Conservation (phyloP, 2,113 vertebrate species). For the Meriones unguiculatus region DNA sequence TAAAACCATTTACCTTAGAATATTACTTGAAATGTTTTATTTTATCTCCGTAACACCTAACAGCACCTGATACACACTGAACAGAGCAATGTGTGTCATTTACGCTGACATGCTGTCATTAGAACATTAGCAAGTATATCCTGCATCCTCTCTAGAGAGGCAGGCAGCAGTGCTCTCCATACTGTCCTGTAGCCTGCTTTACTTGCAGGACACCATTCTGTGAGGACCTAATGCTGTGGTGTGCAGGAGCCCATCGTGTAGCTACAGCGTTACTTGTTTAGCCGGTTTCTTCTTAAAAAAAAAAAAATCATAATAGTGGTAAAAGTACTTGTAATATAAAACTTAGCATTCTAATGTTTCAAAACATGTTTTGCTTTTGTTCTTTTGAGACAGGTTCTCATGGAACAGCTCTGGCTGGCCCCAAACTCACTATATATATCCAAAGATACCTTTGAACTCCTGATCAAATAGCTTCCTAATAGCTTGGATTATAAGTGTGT, state of each 20-base stretch:
- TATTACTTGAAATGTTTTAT: not conserved
- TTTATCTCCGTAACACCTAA: not conserved
- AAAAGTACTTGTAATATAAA: not conserved
- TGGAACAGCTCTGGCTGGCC: no score
- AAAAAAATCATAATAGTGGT: not conserved
- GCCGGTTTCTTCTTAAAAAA: not conserved
- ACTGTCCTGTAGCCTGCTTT: not conserved
- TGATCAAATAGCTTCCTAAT: no score
- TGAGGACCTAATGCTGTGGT: not conserved
- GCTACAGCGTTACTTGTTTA: not conserved
- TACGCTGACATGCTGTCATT: not conserved
- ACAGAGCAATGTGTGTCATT: not conserved
- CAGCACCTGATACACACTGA: not conserved
- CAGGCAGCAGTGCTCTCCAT: not conserved
- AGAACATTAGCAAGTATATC: not conserved
- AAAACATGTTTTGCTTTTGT: no score
- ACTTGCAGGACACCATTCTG: not conserved
- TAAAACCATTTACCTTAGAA: slow-evolving; percentile 5
- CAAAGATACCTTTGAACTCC: no score
- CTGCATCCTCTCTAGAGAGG: not conserved
- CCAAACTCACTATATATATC: no score
- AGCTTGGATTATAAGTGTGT: no score
- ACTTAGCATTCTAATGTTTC: no score
- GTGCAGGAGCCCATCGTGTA: not conserved
- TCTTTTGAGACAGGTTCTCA: no score